These are phyloP conservation scores for Nebria ingens DNA, from an alignment of 1,140 invertebrate species.

Conservation along the genomic window DNA sequence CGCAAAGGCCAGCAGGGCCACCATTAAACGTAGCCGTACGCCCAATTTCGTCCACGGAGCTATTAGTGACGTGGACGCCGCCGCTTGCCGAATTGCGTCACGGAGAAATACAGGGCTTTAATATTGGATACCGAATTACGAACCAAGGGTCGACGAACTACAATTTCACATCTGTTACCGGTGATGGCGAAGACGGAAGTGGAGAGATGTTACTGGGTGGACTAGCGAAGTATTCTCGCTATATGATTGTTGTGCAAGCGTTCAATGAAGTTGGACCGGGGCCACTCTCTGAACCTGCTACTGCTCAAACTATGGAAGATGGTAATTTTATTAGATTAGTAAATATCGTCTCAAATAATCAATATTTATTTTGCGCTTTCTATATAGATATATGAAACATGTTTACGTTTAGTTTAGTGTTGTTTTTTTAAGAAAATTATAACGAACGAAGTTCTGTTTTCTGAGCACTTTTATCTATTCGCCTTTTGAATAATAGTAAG, in stretches of 20 bases:
- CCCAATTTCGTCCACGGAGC: constrained; percentile 62
- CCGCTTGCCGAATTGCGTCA: constrained; percentile 56
- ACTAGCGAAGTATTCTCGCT: constrained; percentile 66
- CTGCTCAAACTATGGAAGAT: constrained; percentile 71
- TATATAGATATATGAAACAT: background rate
- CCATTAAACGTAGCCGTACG: constrained; percentile 59
- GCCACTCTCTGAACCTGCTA: constrained; percentile 61
- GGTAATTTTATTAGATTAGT: constrained; percentile 37
- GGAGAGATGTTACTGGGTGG: constrained; percentile 52
- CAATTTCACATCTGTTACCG: constrained; percentile 58
- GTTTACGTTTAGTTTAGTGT: too few relatives aligned
- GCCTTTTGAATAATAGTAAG: too few relatives aligned
- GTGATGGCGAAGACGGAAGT: constrained; percentile 54
- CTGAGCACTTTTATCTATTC: too few relatives aligned
- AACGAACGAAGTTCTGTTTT: too few relatives aligned
- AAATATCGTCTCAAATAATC: background rate
- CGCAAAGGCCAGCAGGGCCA: constrained; percentile 65
- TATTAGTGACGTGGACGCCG: constrained; percentile 66
- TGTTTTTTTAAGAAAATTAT: background rate
- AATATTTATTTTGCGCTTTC: too few relatives aligned
- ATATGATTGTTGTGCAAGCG: constrained; percentile 71
- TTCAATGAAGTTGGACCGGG: constrained; percentile 78
- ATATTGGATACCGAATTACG: constrained; percentile 37
- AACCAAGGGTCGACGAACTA: constrained; percentile 35
- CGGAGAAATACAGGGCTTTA: constrained; percentile 50